Evolutionary conservation across 2,113 vertebrate genomes (phyloP), one percentile per base, ranked within the genome.

Genomic region (Paraplagusia blochii): DNA sequence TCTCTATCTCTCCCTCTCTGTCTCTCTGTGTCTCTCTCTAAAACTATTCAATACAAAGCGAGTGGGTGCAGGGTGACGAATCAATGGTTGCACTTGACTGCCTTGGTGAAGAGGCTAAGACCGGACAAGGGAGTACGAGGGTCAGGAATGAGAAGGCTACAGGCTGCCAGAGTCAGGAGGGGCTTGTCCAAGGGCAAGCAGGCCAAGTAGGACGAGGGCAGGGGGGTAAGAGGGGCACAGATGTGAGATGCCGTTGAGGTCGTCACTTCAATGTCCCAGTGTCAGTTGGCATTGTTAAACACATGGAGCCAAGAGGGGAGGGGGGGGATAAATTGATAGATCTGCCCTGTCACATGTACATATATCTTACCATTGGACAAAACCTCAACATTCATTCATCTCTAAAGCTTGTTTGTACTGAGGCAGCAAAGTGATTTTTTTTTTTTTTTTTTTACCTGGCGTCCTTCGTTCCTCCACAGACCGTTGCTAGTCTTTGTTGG

Each of bases 401-500:
- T 68, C 58, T 43, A 68, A 61, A 74, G 55, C 34, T 46, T 53
- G 46, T 50, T 50, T 65, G 56, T 47, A 51, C 65, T 74, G 48
- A 68, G 29, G 16, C 22, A 50, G 50, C 36, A 49, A 40, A 9
- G 2, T 13, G 47, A 43, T 15, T 44, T 40, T 59, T 22, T 60
- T 9, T 44, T 19, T 40, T 9, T 9, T 14, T 11, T 13, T 43
- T 62, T 10, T 88, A 98, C 97, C 94, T 98, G 94, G 18, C 96
- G 93, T 69, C 92, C 91, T 73, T 99, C 96, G 1, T 90, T 98
- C 77, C 96, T 93, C 96, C 96, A 98, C 44, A 97, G 90, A 43
- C 96, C 95, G 15, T 99, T 99, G 87, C 97, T 95, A 0, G 97
- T 97, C 86, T 99, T 98, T 33, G 96, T 99, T 10, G 97, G 97